Evolutionary conservation across 2,888 invertebrate genomes (phyloP).

Genomic region (Lasioglossum malachurum): DNA sequence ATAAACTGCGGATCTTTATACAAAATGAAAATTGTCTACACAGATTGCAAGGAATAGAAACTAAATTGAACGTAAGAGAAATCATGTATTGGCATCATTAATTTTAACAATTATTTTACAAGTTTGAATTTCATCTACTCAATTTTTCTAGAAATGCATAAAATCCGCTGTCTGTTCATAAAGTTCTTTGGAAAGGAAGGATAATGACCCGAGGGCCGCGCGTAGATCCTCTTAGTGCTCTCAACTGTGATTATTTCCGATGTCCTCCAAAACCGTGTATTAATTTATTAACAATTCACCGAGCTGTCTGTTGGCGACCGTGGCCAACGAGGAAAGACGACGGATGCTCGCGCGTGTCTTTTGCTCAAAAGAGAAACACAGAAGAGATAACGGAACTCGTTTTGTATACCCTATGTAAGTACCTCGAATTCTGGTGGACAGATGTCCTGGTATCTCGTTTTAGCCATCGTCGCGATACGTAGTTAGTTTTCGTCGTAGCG

Average conservation of each 20-base stretch:
- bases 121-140: no score
- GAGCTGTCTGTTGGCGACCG: conserved; percentile 15
- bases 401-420: conserved; percentile 32
- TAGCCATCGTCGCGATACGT: conserved; percentile 10
- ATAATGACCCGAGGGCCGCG: background rate
- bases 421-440: conserved; percentile 24
- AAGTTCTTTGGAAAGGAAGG: no score
- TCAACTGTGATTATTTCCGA: conserved; percentile 64
- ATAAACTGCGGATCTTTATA: no score
- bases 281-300: conserved; percentile 39
- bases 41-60: no score
- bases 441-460: conserved; percentile 36
- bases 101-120: no score
- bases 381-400: conserved; percentile 28
- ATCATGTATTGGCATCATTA: no score
- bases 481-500: conserved; percentile 3
- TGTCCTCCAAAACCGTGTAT: conserved; percentile 38
- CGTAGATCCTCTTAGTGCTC: conserved; percentile 39
- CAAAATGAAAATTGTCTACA: no score
- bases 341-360: conserved; percentile 42
- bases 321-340: conserved; percentile 40
- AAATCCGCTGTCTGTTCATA: no score
- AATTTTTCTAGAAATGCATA: no score
- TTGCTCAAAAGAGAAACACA: conserved; percentile 49
- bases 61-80: no score